These are phyloP conservation scores for Seira musarum DNA, from an alignment of 2,888 invertebrate genomes.

Conservation along the genomic window DNA sequence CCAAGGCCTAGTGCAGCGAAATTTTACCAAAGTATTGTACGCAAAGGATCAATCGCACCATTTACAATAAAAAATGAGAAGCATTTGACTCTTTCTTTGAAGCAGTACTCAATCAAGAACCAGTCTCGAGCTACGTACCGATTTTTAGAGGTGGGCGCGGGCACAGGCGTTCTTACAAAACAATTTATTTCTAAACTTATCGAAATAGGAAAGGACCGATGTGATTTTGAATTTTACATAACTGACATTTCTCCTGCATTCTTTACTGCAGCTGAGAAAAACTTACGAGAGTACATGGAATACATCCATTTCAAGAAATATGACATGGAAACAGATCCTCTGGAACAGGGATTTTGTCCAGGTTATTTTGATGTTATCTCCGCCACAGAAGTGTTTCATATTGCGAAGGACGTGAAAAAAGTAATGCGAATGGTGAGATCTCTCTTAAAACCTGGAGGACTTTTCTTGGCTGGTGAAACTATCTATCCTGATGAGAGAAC, in stretches of 20 bases:
- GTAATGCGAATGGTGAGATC: constrained; percentile 27
- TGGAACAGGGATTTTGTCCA: constrained; percentile 24
- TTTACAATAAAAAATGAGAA: too few species aligned
- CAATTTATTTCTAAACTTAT: too few species aligned
- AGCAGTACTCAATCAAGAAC: neutral
- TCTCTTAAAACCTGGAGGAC: constrained; percentile 37
- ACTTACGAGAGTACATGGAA: constrained; percentile 19
- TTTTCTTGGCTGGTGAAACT: constrained; percentile 36
- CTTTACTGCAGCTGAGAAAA: neutral
- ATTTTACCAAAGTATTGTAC: constrained; percentile 5
- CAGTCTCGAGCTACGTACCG: neutral
- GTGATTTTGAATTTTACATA: neutral
- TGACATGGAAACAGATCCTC: constrained; percentile 38
- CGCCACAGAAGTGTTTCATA: constrained; percentile 27
- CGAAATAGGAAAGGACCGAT: neutral
- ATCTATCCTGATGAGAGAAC: constrained; percentile 17
- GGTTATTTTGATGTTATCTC: constrained; percentile 33
- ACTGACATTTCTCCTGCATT: constrained; percentile 3
- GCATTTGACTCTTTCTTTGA: neutral
- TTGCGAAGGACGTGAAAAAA: constrained; percentile 29
- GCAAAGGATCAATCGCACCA: neutral
- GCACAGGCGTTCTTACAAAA: neutral
- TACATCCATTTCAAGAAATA: constrained; percentile 44
- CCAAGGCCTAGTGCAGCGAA: neutral
- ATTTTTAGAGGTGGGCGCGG: neutral